Conservation (phyloP, 2,797 vertebrate genomes). For the Pristis pectinata region DNA sequence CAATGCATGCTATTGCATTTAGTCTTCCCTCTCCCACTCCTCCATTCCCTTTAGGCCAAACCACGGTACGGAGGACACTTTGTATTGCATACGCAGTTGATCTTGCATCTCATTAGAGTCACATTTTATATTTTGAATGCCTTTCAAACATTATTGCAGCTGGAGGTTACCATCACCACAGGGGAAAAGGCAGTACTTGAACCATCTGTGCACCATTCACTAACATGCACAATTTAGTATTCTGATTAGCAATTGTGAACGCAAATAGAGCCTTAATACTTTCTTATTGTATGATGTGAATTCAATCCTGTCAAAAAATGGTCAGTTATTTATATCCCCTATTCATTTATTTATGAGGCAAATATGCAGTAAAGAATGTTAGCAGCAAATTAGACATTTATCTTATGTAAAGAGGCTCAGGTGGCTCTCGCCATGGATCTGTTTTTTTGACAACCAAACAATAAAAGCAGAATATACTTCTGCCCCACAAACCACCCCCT, state of each 20-base stretch:
- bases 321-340: not conserved
- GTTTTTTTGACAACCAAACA: not conserved
- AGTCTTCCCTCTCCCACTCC: not conserved
- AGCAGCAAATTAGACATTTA: constrained; percentile 10
- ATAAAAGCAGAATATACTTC: not conserved
- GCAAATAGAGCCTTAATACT: not conserved
- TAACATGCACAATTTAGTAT: constrained; percentile 14
- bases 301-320: constrained; percentile 17
- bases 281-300: not conserved
- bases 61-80: not conserved
- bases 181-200: constrained; percentile 6
- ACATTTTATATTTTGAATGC: constrained; percentile 6
- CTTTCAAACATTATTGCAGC: constrained; percentile 1
- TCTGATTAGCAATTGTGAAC: constrained; percentile 28
- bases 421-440: not conserved
- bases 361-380: not conserved
- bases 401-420: constrained; percentile 6
- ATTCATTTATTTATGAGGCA: constrained; percentile 22
- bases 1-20: not conserved
- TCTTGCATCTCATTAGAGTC: constrained; percentile 23
- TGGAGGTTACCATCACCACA: constrained; percentile 6
- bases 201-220: constrained; percentile 28
- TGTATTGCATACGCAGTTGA: not conserved
- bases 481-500: too few species aligned
- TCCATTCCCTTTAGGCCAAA: not conserved